Percentiles rank a stretch among this genome's conserved stretches.
These are phyloP conservation scores for Linnaemya tessellans DNA, from an alignment of 2,888 invertebrate species.

Conservation along the genomic window DNA sequence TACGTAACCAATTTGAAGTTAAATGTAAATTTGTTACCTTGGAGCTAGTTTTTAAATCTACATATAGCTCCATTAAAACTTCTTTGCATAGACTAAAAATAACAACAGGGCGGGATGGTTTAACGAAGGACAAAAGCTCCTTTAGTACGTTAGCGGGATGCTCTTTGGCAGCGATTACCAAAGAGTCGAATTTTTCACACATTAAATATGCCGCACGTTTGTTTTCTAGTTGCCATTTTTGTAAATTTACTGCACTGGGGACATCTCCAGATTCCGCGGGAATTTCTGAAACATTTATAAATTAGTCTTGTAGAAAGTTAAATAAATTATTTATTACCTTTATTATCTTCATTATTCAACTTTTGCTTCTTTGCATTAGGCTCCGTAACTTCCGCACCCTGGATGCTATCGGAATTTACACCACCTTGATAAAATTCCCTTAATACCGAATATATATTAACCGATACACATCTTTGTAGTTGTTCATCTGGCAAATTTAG, in stretches of 20 bases:
- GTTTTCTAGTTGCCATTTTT: conserved; percentile 89
- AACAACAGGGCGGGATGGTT: conserved; percentile 92
- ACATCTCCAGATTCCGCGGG: background rate
- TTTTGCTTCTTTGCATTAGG: conserved; percentile 78
- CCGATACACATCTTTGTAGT: conserved; percentile 87
- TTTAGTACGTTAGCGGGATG: conserved; percentile 92
- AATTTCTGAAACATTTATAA: background rate
- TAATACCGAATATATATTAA: conserved; percentile 90
- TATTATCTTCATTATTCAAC: conserved; percentile 79
- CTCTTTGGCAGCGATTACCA: conserved; percentile 92
- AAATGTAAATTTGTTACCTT: conserved; percentile 91
- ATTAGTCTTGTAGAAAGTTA: background rate
- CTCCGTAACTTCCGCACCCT: conserved; percentile 29
- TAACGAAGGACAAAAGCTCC: conserved; percentile 90
- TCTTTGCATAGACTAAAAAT: conserved; percentile 92
- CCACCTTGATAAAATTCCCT: conserved; percentile 87
- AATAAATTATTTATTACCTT: conserved; percentile 55
- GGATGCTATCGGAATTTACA: conserved; percentile 23
- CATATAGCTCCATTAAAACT: conserved; percentile 92
- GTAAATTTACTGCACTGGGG: conserved; percentile 43
- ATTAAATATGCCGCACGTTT: conserved; percentile 87
- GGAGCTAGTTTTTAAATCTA: conserved; percentile 88
- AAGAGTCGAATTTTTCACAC: conserved; percentile 87
- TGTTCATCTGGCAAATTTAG: conserved; percentile 91
- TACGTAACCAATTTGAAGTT: conserved; percentile 93